Evolutionary conservation across 2,888 invertebrate species (phyloP).

Genomic region (Phortica okadai): DNA sequence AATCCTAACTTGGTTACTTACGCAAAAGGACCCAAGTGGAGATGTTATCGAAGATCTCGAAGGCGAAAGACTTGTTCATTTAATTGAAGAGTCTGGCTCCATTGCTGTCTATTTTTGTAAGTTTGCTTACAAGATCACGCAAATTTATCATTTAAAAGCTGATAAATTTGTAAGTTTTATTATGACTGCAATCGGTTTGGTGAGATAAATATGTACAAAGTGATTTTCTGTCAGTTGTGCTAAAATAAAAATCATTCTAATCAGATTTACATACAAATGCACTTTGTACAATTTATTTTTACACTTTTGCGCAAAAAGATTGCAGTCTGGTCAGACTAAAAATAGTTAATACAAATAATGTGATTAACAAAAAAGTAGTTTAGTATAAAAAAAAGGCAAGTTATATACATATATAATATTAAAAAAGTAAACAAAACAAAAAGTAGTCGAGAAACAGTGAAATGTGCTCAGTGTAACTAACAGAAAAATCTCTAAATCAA

Average conservation of each 20-base stretch:
- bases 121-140: slow-evolving; percentile 70
- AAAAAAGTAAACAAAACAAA: slow-evolving; percentile 34
- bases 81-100: slow-evolving; percentile 88
- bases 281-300: slow-evolving; percentile 54
- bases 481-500: slow-evolving; percentile 21
- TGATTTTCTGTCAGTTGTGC: slow-evolving; percentile 6
- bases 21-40: slow-evolving; percentile 94
- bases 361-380: slow-evolving; percentile 46
- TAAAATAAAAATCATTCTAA: slow-evolving; percentile 27
- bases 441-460: slow-evolving; percentile 39
- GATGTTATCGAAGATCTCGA: slow-evolving; percentile 93
- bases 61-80: slow-evolving; percentile 85
- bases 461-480: slow-evolving; percentile 26
- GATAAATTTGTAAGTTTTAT: slow-evolving; percentile 5
- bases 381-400: not conserved
- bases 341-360: not conserved
- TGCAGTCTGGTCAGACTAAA: slow-evolving; percentile 54
- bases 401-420: slow-evolving; percentile 53
- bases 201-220: slow-evolving; percentile 54
- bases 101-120: slow-evolving; percentile 96
- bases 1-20: slow-evolving; percentile 92
- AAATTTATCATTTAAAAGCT: not conserved
- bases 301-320: slow-evolving; percentile 75
- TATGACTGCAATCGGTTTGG: slow-evolving; percentile 72
- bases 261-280: slow-evolving; percentile 20